A percentile compares a stretch with the other conserved stretches of the same genome.
Evolutionary conservation across 23 tunicate genomes (phyloP).

Genomic region (Phallusia fumigata): DNA sequence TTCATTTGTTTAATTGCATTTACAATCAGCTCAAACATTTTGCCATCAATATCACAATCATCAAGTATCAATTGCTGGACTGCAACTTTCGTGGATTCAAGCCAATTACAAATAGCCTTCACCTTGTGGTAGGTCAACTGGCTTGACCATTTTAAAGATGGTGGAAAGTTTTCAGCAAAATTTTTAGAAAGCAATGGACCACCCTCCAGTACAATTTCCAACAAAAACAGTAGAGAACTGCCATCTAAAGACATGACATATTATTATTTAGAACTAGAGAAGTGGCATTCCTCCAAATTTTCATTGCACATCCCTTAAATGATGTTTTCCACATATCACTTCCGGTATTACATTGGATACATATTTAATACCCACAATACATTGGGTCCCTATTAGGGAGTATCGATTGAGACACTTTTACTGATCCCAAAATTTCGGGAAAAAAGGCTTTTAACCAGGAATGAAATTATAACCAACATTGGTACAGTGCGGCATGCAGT

Average conservation of each 20-base stretch:
- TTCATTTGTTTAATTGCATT: background rate
- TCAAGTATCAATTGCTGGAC: background rate
- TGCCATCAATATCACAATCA: background rate
- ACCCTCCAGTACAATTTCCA: background rate
- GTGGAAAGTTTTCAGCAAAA: background rate
- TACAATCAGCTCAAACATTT: background rate
- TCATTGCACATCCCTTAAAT: too few relatives aligned
- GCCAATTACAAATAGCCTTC: background rate
- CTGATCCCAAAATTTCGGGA: too few relatives aligned
- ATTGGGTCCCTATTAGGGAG: too few relatives aligned
- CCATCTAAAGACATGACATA: background rate
- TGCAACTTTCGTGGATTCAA: background rate
- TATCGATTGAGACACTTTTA: too few relatives aligned
- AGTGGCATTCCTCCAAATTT: too few relatives aligned
- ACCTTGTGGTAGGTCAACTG: background rate
- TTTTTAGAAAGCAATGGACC: background rate
- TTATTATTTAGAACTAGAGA: too few relatives aligned
- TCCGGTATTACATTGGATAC: too few relatives aligned
- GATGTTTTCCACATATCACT: too few relatives aligned
- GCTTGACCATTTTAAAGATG: background rate
- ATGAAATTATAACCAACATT: too few relatives aligned
- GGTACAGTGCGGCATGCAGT: too few relatives aligned
- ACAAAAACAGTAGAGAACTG: background rate
- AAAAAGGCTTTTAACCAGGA: too few relatives aligned
- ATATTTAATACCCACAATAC: too few relatives aligned